Evolutionary conservation across 2,797 vertebrate species (phyloP).

Genomic region (Mallotus villosus): DNA sequence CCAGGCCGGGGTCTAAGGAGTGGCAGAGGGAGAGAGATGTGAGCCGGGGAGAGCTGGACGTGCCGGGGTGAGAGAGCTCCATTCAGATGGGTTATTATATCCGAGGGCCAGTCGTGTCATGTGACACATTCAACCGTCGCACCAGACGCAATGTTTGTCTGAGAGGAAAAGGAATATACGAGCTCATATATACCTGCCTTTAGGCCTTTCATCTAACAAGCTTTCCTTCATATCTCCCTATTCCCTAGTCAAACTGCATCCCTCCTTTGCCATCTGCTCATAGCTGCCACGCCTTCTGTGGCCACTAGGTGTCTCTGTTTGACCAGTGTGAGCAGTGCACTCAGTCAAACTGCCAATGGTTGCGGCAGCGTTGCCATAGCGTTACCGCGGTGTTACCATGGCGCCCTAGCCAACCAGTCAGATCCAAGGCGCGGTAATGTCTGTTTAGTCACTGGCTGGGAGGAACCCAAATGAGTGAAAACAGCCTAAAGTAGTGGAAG

Average conservation of each 20-base stretch:
- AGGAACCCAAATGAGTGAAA: too few species aligned
- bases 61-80: neutral
- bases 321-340: slow-evolving; percentile 25
- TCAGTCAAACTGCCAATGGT: slow-evolving; percentile 12
- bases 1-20: neutral
- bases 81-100: slow-evolving; percentile 7
- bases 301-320: slow-evolving; percentile 66
- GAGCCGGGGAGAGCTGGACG: neutral
- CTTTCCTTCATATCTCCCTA: slow-evolving; percentile 20
- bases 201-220: slow-evolving; percentile 26
- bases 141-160: slow-evolving; percentile 16
- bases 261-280: neutral
- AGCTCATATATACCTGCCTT: slow-evolving; percentile 42
- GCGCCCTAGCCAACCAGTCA: neutral
- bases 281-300: neutral
- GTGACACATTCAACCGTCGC: slow-evolving; percentile 25
- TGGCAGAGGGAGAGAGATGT: neutral
- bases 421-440: slow-evolving; percentile 30
- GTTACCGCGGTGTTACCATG: slow-evolving; percentile 6
- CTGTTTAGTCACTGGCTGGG: neutral
- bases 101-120: slow-evolving; percentile 3
- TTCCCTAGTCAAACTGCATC: neutral
- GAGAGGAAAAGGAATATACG: slow-evolving; percentile 28
- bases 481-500: too few species aligned
- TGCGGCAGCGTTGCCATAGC: slow-evolving; percentile 24